These are phyloP conservation scores for Lobophora halterata DNA, from an alignment of 2,888 invertebrate genomes.

Conservation along the genomic window DNA sequence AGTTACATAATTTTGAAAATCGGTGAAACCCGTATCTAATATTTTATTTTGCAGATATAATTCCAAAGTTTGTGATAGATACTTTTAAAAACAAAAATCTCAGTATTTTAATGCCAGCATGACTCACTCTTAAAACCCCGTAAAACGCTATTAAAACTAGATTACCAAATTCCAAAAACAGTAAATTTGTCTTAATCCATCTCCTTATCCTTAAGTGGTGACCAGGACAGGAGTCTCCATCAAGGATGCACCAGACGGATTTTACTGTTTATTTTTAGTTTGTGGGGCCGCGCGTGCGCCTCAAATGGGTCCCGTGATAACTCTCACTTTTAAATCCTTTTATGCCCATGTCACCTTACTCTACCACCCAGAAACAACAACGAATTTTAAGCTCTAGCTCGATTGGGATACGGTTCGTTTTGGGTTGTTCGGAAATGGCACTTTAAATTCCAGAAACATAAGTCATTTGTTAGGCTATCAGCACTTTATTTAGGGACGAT, in stretches of 20 bases:
- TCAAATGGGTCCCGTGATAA: conserved; percentile 78
- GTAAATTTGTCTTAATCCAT: conserved; percentile 31
- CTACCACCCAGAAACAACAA: conserved; percentile 30
- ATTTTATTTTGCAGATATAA: no score
- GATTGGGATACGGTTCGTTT: conserved; percentile 29
- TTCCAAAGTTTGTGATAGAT: no score
- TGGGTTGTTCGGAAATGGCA: conserved; percentile 30
- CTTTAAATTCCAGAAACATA: conserved; percentile 75
- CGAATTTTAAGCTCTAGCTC: conserved; percentile 37
- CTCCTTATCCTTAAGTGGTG: conserved; percentile 46
- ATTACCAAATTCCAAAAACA: conserved; percentile 29
- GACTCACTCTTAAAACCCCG: conserved; percentile 14
- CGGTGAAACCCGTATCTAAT: no score
- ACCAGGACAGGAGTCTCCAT: conserved; percentile 65
- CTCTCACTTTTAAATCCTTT: conserved; percentile 78
- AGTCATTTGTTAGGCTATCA: conserved; percentile 79
- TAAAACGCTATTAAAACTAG: conserved; percentile 31
- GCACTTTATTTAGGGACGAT: conserved; percentile 76
- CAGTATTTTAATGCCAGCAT: no score
- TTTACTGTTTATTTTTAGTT: conserved; percentile 50
- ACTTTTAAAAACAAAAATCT: no score
- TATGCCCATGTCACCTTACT: conserved; percentile 65
- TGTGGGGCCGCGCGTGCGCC: conserved; percentile 74
- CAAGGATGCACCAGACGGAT: conserved; percentile 54
- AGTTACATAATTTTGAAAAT: no score